Evolutionary conservation across 2,888 invertebrate genomes (phyloP), one percentile per base, ranked within the genome.

Genomic region (Arge pagana): DNA sequence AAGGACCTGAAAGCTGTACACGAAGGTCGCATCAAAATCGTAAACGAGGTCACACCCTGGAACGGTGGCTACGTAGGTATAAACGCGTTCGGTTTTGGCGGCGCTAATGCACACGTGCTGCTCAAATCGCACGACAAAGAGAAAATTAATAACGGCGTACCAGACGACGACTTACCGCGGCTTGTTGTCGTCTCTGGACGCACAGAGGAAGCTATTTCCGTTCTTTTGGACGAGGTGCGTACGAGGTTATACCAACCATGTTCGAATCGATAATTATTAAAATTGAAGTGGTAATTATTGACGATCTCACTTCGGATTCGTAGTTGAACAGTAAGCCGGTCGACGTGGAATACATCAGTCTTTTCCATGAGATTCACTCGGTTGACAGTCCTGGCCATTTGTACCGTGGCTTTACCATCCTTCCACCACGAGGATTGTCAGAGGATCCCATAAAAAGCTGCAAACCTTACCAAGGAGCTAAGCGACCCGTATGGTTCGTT

Each of bases 331-430:
- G 80, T 5, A 80, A 79, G 61, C 80, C 83, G 0, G 72, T 86
- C 0, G 86, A 87, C 64, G 78, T 78, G 1, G 87, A 87, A 59
- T 79, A 80, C 37, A 70, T 85, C 21, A 78, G 81, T 11, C 75
- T 87, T 3, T 72, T 83, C 48, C 85, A 86, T 40, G 78, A 82
- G 11, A 78, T 84, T 13, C 84, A 84, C 53, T 77, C 78, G 37
- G 80, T 82, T 3, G 80, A 50, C 10, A 63, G 74, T 10, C 65
- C 71, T 3, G 84, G 86, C 0, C 85, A 90, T 65, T 84, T 88
- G 2, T 89, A 85, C 63, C 81, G 91, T 56, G 92, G 92, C 13
- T 91, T 81, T 68, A 81, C 84, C 1, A 71, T 93, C n/a, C 59
- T 80, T n/a, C 77, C 81, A 78, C 2, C 45, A 6, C 33, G 19